Base-by-base conservation (phyloP, 1,140 invertebrate species). In the Platyscapa corneri region DNA sequence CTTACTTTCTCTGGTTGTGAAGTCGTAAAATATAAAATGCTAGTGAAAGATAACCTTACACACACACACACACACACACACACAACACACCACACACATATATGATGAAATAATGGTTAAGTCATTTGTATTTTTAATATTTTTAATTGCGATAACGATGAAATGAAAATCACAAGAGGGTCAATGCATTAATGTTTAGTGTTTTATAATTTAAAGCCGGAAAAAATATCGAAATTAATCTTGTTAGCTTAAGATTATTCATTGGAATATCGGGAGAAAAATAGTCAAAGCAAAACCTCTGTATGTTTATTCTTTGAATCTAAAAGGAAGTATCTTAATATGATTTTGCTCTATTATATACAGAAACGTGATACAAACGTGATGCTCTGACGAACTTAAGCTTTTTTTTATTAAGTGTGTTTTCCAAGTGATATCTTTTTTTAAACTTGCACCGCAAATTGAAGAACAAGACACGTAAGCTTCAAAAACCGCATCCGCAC, bases 401-500 rank as follows among this genome's bases (percentile, higher is more conserved):
- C 64, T n/a, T 74, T 60, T 75, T 60, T 74, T 49, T 53, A 39
- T 42, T 30, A 74, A 46, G 30, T 20, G 37, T 30, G 32, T 83
- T 75, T 78, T 79, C 2, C 76, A 37, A 79, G 60, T 78, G 60
- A 78, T 79, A 79, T 32, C 79, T 60, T 49, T 78, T 49, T 78
- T 79, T 72, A 78, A 84, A 30, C 46, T 74, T 79, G 46, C 49
- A 42, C 83, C 83, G 83, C 83, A 75, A 85, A 85, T 75, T 49
- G 49, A 80, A 75, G 77, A 85, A 84, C 27, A 60, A 39, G 76
- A 80, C 34, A 80, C 53, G 70, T 37, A 65, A 85, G 77, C 77
- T 64, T 74, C 53, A 37, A 85, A 80, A 85, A 80, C 83, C 83
- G 77, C 83, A 85, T 80, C 83, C 83, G 77, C 67, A 79, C 42